Evolutionary conservation across 2,113 vertebrate species (phyloP).

Genomic region (Callaeas wilsoni): DNA sequence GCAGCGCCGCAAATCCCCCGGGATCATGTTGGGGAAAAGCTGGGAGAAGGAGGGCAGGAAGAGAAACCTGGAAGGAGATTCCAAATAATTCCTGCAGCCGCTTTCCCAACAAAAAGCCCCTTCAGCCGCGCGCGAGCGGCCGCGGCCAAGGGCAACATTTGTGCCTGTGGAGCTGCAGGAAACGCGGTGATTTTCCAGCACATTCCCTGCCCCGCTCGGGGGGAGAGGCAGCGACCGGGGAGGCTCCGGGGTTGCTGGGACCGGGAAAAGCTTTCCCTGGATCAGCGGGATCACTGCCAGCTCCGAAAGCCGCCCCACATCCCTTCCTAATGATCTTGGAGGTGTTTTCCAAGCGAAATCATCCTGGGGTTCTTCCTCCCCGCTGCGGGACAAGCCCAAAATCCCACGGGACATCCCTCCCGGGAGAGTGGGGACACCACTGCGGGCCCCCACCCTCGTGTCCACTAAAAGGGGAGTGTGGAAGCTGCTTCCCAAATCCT

Average conservation of each 20-base stretch:
- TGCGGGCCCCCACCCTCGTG: background rate
- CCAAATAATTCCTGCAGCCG: background rate
- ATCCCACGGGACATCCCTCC: accelerated
- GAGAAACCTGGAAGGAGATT: background rate
- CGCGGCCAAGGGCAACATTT: constrained; percentile 57
- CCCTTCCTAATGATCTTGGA: accelerated
- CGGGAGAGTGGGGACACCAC: accelerated
- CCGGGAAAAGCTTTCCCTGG: background rate
- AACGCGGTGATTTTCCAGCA: background rate
- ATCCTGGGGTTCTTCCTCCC: background rate
- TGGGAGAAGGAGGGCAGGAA: background rate
- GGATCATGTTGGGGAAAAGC: accelerated
- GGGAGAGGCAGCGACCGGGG: background rate
- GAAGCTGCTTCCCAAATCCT: background rate
- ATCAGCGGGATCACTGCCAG: background rate
- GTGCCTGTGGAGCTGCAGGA: background rate
- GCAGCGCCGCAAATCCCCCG: background rate
- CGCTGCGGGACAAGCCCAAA: accelerated
- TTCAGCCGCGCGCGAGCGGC: background rate
- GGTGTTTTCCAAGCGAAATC: background rate
- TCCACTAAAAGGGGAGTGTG: background rate
- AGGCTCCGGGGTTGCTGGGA: background rate
- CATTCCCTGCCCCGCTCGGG: background rate
- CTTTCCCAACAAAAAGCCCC: constrained; percentile 43
- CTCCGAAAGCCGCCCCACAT: background rate